Evolutionary conservation across 2,797 vertebrate species (phyloP), one percentile per base, ranked within the genome.

Genomic region (Pelobates cultripes): DNA sequence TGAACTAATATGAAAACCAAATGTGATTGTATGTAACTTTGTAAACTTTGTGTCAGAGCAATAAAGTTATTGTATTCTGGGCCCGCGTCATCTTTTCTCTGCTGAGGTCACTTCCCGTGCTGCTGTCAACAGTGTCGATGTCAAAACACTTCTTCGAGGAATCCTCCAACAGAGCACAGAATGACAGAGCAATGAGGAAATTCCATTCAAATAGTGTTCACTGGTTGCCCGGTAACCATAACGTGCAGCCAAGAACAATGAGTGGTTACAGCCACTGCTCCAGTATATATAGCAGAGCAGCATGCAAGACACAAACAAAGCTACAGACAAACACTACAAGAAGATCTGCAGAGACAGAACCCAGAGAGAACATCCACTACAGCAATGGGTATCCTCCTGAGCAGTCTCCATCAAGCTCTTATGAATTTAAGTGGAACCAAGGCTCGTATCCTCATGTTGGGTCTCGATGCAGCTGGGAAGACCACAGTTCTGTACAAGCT

Each of bases 391-490:
- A 43, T 60, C 14, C 79, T 88, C 7, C 75, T 79, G 3, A 57
- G 82, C 43, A 43, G 5, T 9, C 17, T 82, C 45, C 15, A 79
- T n/a, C 63, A 81, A 75, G 45, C 76, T 1, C 61, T 85, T 3
- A 53, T 67, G 55, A 66, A 57, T 8, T 78, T 87, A 44, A 75
- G 74, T 2, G 77, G 72, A 8, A 63, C 70, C 43, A 68, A 84
- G 40, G 82, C 84, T 13, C 79, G 84, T 2, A 79, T 87, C 43
- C 70, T 86, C 3, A 69, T 88, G 55, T 10, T 87, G 78, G 86
- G 86, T 45, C 73, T 88, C 7, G 85, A 87, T 63, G 84, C 77
- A 12, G 84, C 87, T 2, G 87, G 87, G 2, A 87, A 88, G 66
- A 87, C 87, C 7, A 85, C 82, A 4, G 14, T 88, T 6, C 73